Percentiles rank a stretch among this genome's conserved stretches.
These are phyloP conservation scores for Vidua chalybeata DNA, from an alignment of 2,113 vertebrate genomes.

Conservation along the genomic window DNA sequence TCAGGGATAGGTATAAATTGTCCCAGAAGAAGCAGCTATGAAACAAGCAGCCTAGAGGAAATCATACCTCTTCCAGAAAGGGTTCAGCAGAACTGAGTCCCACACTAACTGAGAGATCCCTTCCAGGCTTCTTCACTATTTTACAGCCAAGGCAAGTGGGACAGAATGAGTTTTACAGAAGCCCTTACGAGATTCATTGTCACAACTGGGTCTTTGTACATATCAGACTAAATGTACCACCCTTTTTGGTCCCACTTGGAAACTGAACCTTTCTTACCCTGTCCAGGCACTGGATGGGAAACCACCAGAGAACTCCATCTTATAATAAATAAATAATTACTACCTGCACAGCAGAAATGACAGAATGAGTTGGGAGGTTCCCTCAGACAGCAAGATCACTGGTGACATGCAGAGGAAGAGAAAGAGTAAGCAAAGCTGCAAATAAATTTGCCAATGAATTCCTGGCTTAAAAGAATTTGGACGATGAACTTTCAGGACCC, in stretches of 20 bases:
- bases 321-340: neutral
- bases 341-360: neutral
- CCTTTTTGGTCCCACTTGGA: neutral
- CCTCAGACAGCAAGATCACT: neutral
- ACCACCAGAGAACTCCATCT: neutral
- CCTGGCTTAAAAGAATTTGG: neutral
- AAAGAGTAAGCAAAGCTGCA: neutral
- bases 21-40: neutral
- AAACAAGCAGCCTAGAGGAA: neutral
- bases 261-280: neutral
- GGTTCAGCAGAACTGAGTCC: neutral
- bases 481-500: accelerated
- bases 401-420: neutral
- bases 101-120: neutral
- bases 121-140: neutral
- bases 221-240: neutral
- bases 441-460: neutral
- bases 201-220: neutral
- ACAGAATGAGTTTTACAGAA: neutral
- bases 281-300: neutral
- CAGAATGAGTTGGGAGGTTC: neutral
- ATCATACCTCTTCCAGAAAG: neutral
- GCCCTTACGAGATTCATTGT: neutral
- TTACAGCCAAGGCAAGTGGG: neutral
- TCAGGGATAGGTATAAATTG: neutral